Conservation (phyloP, 2,113 vertebrate genomes). For the Vulpes vulpes region DNA sequence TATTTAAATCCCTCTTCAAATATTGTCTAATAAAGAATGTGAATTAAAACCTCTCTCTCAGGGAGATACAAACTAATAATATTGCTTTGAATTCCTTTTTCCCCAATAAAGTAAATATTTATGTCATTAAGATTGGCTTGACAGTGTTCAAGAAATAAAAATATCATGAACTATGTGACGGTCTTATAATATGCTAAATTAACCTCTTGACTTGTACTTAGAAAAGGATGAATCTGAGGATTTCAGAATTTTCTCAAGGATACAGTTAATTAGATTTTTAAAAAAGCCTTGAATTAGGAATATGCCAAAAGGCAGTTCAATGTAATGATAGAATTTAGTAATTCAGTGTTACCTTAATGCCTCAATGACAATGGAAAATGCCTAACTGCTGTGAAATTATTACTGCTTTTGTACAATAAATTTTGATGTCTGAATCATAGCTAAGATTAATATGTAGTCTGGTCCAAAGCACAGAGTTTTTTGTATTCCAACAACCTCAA, state of each 20-base stretch:
- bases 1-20: constrained; percentile 27
- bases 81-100: constrained; percentile 29
- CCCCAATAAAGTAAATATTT: constrained; percentile 38
- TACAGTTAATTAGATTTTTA: not conserved
- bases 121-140: constrained; percentile 12
- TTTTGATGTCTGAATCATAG: not conserved
- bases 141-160: not conserved
- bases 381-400: not conserved
- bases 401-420: not conserved
- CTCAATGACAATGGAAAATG: not conserved
- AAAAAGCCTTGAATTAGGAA: not conserved
- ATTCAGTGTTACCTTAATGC: not conserved
- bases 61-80: not conserved
- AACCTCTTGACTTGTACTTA: not conserved
- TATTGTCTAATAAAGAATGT: not conserved
- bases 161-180: not conserved
- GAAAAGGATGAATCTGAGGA: not conserved
- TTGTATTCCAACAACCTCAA: not conserved
- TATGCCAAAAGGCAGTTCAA: not conserved
- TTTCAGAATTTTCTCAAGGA: constrained; percentile 34
- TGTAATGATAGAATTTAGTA: not conserved
- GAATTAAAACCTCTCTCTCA: not conserved
- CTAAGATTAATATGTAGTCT: not conserved
- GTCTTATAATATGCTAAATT: not conserved
- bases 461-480: not conserved